A percentile compares a stretch with the other conserved stretches of the same genome.
Evolutionary conservation across 2,888 invertebrate genomes (phyloP).

Genomic region (Physocephala rufipes): DNA sequence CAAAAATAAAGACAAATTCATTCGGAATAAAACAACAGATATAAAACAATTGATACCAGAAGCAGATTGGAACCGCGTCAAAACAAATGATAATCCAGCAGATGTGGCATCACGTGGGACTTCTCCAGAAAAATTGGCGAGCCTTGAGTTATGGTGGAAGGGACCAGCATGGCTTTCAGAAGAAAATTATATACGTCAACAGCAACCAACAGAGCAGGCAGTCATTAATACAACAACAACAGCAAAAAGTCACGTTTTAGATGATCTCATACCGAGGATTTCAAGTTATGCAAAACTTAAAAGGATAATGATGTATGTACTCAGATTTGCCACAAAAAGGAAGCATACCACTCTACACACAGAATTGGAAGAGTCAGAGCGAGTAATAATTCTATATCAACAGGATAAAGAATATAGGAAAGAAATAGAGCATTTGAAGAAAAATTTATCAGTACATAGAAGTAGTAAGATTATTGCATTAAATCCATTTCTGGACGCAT

Average conservation of each 20-base stretch:
- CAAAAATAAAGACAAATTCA: too few relatives aligned
- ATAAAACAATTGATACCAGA: too few relatives aligned
- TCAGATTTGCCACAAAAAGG: neutral
- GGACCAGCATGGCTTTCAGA: too few relatives aligned
- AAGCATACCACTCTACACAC: neutral
- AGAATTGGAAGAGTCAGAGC: neutral
- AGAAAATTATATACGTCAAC: neutral
- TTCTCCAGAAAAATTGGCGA: neutral
- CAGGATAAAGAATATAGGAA: neutral
- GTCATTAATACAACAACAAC: slow-evolving; percentile 7
- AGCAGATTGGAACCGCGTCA: too few relatives aligned
- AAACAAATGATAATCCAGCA: too few relatives aligned
- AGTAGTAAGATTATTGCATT: slow-evolving; percentile 11
- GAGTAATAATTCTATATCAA: slow-evolving; percentile 1
- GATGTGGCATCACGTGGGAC: slow-evolving; percentile 5
- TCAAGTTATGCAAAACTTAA: slow-evolving; percentile 10
- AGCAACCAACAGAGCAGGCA: slow-evolving; percentile 1
- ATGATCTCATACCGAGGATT: neutral
- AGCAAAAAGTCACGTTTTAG: neutral
- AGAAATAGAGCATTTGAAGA: neutral
- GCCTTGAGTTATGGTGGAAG: slow-evolving; percentile 8
- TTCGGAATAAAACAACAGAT: too few relatives aligned
- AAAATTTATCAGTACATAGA: neutral
- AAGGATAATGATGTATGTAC: slow-evolving; percentile 9
- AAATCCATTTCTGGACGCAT: slow-evolving; percentile 17